Conservation (phyloP, 2,888 invertebrate species). For the Galerucella nymphaeae region DNA sequence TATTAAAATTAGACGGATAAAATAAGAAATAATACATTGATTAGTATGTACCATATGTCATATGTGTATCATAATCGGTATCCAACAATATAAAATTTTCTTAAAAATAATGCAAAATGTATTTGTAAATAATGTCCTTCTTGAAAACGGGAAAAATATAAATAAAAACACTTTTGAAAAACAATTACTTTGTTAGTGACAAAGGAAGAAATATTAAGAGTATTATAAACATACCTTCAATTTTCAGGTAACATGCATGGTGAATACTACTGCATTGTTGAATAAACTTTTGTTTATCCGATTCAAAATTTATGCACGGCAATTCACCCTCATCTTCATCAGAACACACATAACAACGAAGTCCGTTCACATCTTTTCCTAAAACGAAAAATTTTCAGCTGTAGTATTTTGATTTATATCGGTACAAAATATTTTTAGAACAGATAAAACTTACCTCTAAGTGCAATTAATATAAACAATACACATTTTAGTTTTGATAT, state of each 20-base stretch:
- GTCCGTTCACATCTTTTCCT: constrained; percentile 29
- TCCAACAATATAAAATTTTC: no score
- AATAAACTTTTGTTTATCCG: constrained; percentile 32
- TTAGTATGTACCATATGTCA: no score
- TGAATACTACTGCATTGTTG: constrained; percentile 37
- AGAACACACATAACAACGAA: constrained; percentile 41
- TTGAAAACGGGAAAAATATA: no score
- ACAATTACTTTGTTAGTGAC: neutral
- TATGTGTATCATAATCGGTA: no score
- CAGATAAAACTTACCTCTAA: constrained; percentile 16
- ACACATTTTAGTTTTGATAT: constrained; percentile 14
- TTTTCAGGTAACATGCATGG: constrained; percentile 32
- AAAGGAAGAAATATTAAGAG: neutral
- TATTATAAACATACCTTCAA: constrained; percentile 28
- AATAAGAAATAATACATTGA: no score
- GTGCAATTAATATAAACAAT: constrained; percentile 16
- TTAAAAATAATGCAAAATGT: no score
- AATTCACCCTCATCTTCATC: constrained; percentile 31
- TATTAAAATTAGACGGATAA: no score
- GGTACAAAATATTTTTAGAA: constrained; percentile 6
- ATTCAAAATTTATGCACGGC: constrained; percentile 39
- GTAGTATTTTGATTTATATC: neutral
- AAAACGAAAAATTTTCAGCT: neutral
- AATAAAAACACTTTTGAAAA: neutral
- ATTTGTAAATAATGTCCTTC: no score